Base-by-base conservation (phyloP, 2,888 invertebrate genomes). In the Fragum fragum region DNA sequence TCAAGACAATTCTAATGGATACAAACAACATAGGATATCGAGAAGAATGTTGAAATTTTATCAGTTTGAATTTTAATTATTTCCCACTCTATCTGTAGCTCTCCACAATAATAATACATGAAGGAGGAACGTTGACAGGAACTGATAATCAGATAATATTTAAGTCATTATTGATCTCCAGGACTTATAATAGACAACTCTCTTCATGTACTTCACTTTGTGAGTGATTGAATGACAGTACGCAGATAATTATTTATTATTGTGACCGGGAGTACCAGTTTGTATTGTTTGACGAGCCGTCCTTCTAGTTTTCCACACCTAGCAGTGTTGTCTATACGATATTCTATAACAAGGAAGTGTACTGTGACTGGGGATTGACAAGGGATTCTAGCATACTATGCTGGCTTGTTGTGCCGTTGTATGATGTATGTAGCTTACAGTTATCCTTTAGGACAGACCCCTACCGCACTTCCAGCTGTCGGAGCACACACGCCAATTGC, bases 351-450 rank as follows among this genome's bases (percentile, higher is more conserved):
- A 61, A 61, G 61, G 61, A 61, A 61, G 61, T 61, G 32, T 36
- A 36, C 9, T 36, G 32, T 36, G 32, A 36, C 32, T 36, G 5
- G 32, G 32, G 32, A 36, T 36, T 36, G 32, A 36, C 32, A 36
- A 36, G 32, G 32, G 75, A 23, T 72, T 47, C 59, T 68, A 52
- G 29, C 52, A 36, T 82, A 82, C 75, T 82, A 82, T 82, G 82
- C 79, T 76, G 61, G 78, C 73, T 76, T 72, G 36, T 71, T 63
- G 72, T 61, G 72, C 39, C 39, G 39, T 66, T 82, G 70, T 82
- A 82, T 68, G 72, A 82, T 82, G 82, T 82, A 79, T 75, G 72
- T 82, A 76, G 82, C 82, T 69, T 82, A 82, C 82, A 82, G 79
- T 82, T 82, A 82, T 73, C 82, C 82, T 47, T 73, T 82, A 23